These are phyloP conservation scores for Gryllus bimaculatus DNA, from an alignment of 1,140 invertebrate species.

Conservation along the genomic window DNA sequence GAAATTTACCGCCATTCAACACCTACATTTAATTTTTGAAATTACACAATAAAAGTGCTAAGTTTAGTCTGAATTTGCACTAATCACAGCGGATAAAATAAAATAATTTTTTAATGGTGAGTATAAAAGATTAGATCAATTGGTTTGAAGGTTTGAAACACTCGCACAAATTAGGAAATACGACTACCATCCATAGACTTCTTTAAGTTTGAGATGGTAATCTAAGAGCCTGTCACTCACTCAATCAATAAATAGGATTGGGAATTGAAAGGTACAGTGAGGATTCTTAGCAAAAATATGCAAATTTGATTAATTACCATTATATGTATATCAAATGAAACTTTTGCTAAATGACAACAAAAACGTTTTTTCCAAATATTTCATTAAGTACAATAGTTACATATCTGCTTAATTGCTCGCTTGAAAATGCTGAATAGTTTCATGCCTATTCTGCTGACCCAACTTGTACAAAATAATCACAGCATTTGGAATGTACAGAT, in stretches of 20 bases:
- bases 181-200: too few relatives aligned
- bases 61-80: too few relatives aligned
- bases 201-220: too few relatives aligned
- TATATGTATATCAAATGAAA: background rate
- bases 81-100: too few relatives aligned
- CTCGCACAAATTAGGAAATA: too few relatives aligned
- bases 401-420: background rate
- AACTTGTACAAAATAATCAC: slow-evolving; percentile 9
- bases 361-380: background rate
- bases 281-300: background rate
- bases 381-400: slow-evolving; percentile 5
- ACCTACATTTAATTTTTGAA: too few relatives aligned
- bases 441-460: background rate
- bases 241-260: background rate
- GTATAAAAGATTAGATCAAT: too few relatives aligned
- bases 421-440: background rate
- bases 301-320: background rate
- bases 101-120: too few relatives aligned
- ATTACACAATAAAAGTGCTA: too few relatives aligned
- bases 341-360: background rate
- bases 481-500: slow-evolving; percentile 13
- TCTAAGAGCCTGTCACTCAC: too few relatives aligned
- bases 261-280: background rate
- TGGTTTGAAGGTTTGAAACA: too few relatives aligned
- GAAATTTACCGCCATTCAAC: too few relatives aligned